Percentiles rank a stretch among this genome's conserved stretches.
Conservation (phyloP, 2,888 invertebrate genomes). For the Sarcophaga caerulescens region DNA sequence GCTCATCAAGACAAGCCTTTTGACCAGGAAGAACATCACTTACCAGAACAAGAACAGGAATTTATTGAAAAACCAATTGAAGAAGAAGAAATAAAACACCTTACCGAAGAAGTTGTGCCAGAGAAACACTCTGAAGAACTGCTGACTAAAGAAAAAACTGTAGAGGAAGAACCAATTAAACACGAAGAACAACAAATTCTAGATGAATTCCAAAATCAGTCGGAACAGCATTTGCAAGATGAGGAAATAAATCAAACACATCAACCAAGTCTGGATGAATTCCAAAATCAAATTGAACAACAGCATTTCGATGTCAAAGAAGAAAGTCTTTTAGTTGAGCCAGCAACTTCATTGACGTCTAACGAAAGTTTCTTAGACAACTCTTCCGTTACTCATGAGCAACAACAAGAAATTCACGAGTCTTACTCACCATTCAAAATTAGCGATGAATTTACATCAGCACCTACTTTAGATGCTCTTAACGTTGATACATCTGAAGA, state of each 20-base stretch:
- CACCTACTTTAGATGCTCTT: slow-evolving; percentile 65
- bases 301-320: neutral
- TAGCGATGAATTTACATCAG: slow-evolving; percentile 62
- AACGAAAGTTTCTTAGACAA: slow-evolving; percentile 40
- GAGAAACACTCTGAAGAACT: neutral
- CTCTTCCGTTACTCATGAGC: slow-evolving; percentile 7
- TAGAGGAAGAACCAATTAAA: neutral
- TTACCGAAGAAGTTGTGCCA: neutral
- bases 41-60: neutral
- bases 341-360: slow-evolving; percentile 15
- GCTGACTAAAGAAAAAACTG: neutral
- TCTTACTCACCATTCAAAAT: slow-evolving; percentile 35
- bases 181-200: neutral
- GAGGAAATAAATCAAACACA: too few species aligned
- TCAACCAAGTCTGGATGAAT: neutral
- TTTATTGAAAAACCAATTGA: neutral
- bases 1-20: neutral
- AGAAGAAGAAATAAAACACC: neutral
- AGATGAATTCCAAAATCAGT: neutral
- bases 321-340: slow-evolving; percentile 28
- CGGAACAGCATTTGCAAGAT: neutral
- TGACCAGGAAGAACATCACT: slow-evolving; percentile 43
- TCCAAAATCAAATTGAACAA: neutral
- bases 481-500: neutral
- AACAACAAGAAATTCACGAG: slow-evolving; percentile 46